phyloP scores from a whole-genome alignment of 2,113 vertebrate genomes.

The Dicentrarchus labrax region DNA sequence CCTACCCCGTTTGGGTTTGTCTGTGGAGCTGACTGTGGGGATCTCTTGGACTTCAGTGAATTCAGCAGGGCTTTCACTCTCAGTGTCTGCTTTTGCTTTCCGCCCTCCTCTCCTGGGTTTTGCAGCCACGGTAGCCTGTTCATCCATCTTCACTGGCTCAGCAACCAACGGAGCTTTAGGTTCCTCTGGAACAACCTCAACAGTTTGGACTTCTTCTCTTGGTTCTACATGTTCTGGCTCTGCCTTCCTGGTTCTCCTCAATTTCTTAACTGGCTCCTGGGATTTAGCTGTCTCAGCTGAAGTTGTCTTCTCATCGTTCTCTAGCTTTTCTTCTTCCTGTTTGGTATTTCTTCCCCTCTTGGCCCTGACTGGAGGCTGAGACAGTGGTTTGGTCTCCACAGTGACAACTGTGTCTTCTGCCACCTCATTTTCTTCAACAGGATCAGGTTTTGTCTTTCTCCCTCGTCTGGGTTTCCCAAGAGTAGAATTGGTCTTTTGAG shows the following conservation, averaged over 20 bases:
- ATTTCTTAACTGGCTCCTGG: constrained; percentile 43
- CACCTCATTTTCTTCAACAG: constrained; percentile 23
- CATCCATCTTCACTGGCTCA: background rate
- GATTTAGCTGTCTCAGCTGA: background rate
- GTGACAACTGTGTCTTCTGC: background rate
- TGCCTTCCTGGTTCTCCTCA: constrained; percentile 49
- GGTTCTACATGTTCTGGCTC: constrained; percentile 37
- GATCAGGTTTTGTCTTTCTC: constrained; percentile 40
- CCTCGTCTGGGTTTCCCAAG: constrained; percentile 60
- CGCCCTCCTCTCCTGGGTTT: constrained; percentile 60
- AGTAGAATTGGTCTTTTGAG: background rate
- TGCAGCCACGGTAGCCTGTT: background rate
- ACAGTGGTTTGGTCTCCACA: constrained; percentile 26
- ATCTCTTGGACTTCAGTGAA: constrained; percentile 37
- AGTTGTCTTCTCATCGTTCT: background rate
- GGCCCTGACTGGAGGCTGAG: constrained; percentile 42
- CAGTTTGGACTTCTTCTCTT: constrained; percentile 18
- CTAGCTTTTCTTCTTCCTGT: constrained; percentile 35
- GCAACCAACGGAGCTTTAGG: constrained; percentile 5
- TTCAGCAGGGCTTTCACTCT: constrained; percentile 1
- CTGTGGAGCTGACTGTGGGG: background rate
- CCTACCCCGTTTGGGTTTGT: constrained; percentile 60
- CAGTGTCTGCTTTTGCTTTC: constrained; percentile 36
- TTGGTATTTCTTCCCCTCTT: constrained; percentile 64
- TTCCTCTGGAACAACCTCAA: constrained; percentile 19